Conservation (phyloP, 2,888 invertebrate genomes). For the Antheraea yamamai region DNA sequence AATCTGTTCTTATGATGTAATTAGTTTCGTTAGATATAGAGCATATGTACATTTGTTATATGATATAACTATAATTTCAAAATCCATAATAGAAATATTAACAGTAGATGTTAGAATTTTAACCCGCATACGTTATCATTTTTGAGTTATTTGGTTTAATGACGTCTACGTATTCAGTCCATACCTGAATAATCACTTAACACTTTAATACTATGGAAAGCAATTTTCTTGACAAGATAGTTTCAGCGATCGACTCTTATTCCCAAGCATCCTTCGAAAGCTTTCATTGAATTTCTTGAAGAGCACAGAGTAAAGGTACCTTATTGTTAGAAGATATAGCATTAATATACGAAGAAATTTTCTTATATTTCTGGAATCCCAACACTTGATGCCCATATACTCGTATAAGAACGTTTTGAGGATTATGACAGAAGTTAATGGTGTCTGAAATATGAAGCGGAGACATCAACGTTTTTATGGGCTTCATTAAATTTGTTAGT, state of each 20-base stretch:
- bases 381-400: slow-evolving; percentile 22
- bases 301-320: not conserved
- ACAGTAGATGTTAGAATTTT: not conserved
- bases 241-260: not conserved
- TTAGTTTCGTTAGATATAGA: not conserved
- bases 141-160: not conserved
- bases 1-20: not conserved
- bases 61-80: not conserved
- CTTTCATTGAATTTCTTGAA: slow-evolving; percentile 28
- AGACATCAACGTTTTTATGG: slow-evolving; percentile 51
- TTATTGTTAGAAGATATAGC: slow-evolving; percentile 30
- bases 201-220: not conserved
- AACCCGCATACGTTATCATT: not conserved
- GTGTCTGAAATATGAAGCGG: slow-evolving; percentile 46
- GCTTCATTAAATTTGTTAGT: slow-evolving; percentile 45
- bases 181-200: not conserved
- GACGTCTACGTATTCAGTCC: not conserved
- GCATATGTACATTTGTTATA: not conserved
- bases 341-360: not conserved
- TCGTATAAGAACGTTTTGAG: slow-evolving; percentile 26
- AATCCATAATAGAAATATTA: not conserved
- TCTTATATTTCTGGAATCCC: slow-evolving; percentile 3
- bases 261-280: slow-evolving; percentile 14
- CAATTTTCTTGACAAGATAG: not conserved
- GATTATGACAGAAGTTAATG: slow-evolving; percentile 30